Percentiles rank a stretch among this genome's conserved stretches.
These are phyloP conservation scores for Nannoperca obscura DNA, from an alignment of 2,797 vertebrate species.

Conservation along the genomic window DNA sequence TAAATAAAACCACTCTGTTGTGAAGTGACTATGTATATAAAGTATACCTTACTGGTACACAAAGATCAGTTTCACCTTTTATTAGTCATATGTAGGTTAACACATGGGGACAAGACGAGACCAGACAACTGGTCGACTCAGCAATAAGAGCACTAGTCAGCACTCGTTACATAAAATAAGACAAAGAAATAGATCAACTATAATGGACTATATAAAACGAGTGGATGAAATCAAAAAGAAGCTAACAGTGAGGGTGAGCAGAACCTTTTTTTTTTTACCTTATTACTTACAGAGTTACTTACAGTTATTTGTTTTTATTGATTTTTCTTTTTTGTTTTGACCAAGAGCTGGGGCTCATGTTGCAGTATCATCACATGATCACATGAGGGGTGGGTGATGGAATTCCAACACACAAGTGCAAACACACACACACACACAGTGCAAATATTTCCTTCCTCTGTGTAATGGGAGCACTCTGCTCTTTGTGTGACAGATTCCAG, in stretches of 20 bases:
- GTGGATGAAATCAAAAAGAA: neutral
- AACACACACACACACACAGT: slow-evolving; percentile 12
- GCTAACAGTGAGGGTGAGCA: neutral
- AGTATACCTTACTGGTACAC: neutral
- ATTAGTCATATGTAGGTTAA: too few species aligned
- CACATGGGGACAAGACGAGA: too few species aligned
- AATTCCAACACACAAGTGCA: slow-evolving; percentile 36
- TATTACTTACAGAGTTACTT: neutral
- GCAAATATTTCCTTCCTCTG: slow-evolving; percentile 32
- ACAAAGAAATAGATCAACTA: too few species aligned
- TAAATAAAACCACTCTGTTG: neutral
- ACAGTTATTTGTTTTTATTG: neutral
- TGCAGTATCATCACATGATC: slow-evolving; percentile 39
- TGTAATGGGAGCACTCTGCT: slow-evolving; percentile 43
- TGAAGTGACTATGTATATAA: neutral
- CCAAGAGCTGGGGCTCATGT: slow-evolving; percentile 25
- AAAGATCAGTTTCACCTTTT: neutral
- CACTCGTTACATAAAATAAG: too few species aligned
- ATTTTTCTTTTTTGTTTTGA: neutral
- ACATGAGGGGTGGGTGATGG: slow-evolving; percentile 18
- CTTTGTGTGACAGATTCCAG: slow-evolving; percentile 90
- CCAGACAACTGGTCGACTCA: too few species aligned
- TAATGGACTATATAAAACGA: too few species aligned
- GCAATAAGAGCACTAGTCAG: too few species aligned
- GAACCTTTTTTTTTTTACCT: neutral